A percentile compares a stretch with the other conserved stretches of the same genome.
Evolutionary conservation across 2,888 invertebrate species (phyloP).

Genomic region (Mechanitis mazaeus): DNA sequence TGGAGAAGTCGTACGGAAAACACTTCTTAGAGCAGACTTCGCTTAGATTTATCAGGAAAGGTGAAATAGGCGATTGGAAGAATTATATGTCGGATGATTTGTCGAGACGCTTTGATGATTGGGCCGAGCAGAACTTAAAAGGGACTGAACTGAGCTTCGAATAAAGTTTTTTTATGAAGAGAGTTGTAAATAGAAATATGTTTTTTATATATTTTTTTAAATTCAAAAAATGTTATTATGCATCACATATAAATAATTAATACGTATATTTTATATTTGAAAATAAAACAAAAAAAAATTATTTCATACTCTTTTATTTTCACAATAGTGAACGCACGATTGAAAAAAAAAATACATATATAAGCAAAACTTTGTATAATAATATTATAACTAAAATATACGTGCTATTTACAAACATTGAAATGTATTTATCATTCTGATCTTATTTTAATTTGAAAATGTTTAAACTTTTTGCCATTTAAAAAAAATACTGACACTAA

Average conservation of each 20-base stretch:
- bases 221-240: not conserved
- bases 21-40: conserved; percentile 68
- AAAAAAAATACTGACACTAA: too few species aligned
- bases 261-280: not conserved
- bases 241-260: not conserved
- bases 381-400: conserved; percentile 7
- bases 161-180: conserved; percentile 34
- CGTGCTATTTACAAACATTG: conserved; percentile 8
- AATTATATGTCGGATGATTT: conserved; percentile 85
- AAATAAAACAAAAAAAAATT: conserved; percentile 21
- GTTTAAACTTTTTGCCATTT: too few species aligned
- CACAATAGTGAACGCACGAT: conserved; percentile 27
- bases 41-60: conserved; percentile 83
- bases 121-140: conserved; percentile 79
- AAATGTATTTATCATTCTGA: conserved; percentile 2
- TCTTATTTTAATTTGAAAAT: too few species aligned
- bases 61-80: conserved; percentile 87
- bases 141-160: conserved; percentile 80
- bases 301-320: conserved; percentile 27
- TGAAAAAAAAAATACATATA: conserved; percentile 18
- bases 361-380: conserved; percentile 27
- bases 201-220: not conserved
- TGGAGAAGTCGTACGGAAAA: conserved; percentile 72
- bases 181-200: conserved; percentile 1
- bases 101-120: conserved; percentile 82